phyloP scores from a whole-genome alignment of 2,888 invertebrate species.

The Morpho helenor region DNA sequence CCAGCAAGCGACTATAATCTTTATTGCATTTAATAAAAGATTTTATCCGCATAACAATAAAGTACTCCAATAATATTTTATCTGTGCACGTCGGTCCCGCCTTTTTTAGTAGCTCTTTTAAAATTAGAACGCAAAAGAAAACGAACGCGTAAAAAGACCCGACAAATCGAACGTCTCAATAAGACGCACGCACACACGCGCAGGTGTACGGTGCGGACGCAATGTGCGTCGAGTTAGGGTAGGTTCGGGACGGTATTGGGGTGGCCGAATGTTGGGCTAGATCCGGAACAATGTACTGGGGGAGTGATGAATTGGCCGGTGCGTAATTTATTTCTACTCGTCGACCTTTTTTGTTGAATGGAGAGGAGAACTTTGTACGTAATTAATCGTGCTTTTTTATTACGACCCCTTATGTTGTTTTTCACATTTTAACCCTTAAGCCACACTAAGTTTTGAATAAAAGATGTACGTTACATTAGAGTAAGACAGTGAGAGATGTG shows the following conservation, averaged over 20 bases:
- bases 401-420: constrained; percentile 7
- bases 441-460: no score
- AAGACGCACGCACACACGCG: constrained; percentile 31
- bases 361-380: constrained; percentile 14
- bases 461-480: no score
- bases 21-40: constrained; percentile 17
- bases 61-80: constrained; percentile 7
- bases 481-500: no score
- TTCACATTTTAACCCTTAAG: background rate
- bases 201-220: constrained; percentile 24
- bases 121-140: constrained; percentile 30
- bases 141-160: constrained; percentile 19
- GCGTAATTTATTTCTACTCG: constrained; percentile 23
- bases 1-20: constrained; percentile 17
- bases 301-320: constrained; percentile 37
- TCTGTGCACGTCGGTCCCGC: constrained; percentile 13
- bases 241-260: constrained; percentile 72
- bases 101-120: constrained; percentile 20
- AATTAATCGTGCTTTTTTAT: constrained; percentile 19
- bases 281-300: constrained; percentile 58
- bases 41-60: constrained; percentile 9
- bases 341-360: constrained; percentile 22
- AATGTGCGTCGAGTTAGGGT: constrained; percentile 52
- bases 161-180: constrained; percentile 40
- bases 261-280: constrained; percentile 71